phyloP scores from a whole-genome alignment of 2,113 vertebrate species.

The Spermophilus dauricus region DNA sequence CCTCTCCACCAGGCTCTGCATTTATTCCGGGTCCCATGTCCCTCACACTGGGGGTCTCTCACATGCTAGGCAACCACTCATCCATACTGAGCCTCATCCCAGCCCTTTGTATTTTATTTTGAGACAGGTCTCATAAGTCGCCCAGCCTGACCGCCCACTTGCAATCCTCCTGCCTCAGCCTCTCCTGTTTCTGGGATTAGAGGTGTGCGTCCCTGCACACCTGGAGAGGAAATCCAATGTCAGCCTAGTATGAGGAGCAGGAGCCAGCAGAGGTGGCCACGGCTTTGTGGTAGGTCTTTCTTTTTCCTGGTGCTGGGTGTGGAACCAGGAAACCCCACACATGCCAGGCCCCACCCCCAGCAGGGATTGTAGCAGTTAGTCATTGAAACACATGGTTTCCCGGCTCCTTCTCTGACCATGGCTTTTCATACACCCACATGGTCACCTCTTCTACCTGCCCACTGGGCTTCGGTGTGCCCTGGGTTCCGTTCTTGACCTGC shows the following conservation, averaged over 20 bases:
- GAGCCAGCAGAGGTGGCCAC: background rate
- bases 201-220: background rate
- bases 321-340: no score
- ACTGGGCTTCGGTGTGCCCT: background rate
- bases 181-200: background rate
- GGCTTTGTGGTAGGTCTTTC: background rate
- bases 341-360: background rate
- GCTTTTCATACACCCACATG: background rate
- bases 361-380: background rate
- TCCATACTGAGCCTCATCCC: background rate
- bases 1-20: accelerated
- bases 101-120: background rate
- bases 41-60: background rate
- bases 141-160: background rate
- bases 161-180: background rate
- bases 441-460: background rate
- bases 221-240: background rate
- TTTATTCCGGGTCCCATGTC: background rate
- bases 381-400: background rate
- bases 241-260: background rate
- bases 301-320: background rate
- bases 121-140: background rate
- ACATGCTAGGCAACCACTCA: no score
- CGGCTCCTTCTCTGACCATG: background rate
- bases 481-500: background rate